phyloP scores from a whole-genome alignment of 2,888 invertebrate genomes.

The Bellardia pandia region DNA sequence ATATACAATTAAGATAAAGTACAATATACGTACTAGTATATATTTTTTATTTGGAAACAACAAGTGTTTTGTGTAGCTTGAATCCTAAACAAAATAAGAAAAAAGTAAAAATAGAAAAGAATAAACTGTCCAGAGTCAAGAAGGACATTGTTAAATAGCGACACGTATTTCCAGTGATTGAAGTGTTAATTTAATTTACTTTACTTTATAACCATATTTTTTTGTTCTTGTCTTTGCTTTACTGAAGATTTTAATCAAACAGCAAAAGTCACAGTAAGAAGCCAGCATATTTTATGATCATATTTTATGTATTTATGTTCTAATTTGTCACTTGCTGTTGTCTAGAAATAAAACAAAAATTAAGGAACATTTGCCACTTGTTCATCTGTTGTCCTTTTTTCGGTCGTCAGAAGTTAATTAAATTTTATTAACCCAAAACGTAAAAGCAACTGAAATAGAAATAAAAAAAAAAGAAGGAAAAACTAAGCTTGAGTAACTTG shows the following conservation, averaged over 20 bases:
- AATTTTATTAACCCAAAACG: conserved; percentile 26
- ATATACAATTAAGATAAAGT: conserved; percentile 11
- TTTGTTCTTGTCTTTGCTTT: not conserved
- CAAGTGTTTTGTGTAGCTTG: conserved; percentile 28
- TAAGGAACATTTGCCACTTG: not conserved
- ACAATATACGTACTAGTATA: not conserved
- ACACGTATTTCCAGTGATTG: conserved; percentile 20
- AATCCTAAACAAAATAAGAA: not conserved
- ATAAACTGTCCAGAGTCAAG: not conserved
- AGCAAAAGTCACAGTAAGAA: conserved; percentile 6
- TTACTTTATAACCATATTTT: conserved; percentile 21
- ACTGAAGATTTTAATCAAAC: conserved; percentile 1
- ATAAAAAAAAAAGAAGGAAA: not conserved
- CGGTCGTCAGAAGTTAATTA: conserved; percentile 14
- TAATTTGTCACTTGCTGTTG: conserved; percentile 24
- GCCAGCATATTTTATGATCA: conserved; percentile 30
- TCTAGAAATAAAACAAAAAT: not conserved
- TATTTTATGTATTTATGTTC: conserved; percentile 31
- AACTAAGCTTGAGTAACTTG: not conserved
- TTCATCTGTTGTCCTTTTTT: not conserved
- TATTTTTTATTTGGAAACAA: conserved; percentile 9
- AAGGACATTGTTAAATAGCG: conserved; percentile 27
- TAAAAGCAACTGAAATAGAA: not conserved
- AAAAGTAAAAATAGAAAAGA: conserved; percentile 3
- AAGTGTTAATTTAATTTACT: conserved; percentile 44